These are phyloP conservation scores for Uria aalge DNA, from an alignment of 2,113 vertebrate genomes.

Conservation along the genomic window DNA sequence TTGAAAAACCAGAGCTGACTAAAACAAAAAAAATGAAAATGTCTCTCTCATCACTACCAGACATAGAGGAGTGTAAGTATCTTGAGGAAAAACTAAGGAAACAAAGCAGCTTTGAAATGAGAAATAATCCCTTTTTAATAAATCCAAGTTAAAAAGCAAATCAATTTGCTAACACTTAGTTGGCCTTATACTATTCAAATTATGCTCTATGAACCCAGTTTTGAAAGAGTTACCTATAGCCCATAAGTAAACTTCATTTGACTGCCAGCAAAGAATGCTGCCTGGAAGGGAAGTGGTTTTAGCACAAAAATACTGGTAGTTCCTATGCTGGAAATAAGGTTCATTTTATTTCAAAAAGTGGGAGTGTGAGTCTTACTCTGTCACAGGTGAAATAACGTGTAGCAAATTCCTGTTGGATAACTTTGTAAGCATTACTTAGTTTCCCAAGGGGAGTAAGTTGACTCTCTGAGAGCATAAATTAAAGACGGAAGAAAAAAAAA, in stretches of 20 bases:
- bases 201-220: background rate
- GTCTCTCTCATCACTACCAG: slow-evolving; percentile 25
- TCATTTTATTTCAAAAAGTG: background rate
- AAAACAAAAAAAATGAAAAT: slow-evolving; percentile 53
- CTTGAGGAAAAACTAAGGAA: background rate
- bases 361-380: background rate
- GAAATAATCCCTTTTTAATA: background rate
- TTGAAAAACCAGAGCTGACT: background rate
- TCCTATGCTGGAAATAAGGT: background rate
- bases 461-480: background rate
- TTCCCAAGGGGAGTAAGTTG: background rate
- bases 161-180: background rate
- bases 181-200: background rate
- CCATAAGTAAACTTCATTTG: background rate
- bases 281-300: background rate
- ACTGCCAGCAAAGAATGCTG: background rate
- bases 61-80: slow-evolving; percentile 78
- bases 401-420: background rate
- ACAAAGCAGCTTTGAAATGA: background rate
- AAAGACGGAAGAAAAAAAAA: background rate
- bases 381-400: background rate
- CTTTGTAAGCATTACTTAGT: background rate
- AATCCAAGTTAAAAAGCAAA: background rate
- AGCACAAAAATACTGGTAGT: background rate
- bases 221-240: background rate